A percentile compares a stretch with the other conserved stretches of the same genome.
These are phyloP conservation scores for Lycia hirtaria DNA, from an alignment of 2,888 invertebrate species.

Conservation along the genomic window DNA sequence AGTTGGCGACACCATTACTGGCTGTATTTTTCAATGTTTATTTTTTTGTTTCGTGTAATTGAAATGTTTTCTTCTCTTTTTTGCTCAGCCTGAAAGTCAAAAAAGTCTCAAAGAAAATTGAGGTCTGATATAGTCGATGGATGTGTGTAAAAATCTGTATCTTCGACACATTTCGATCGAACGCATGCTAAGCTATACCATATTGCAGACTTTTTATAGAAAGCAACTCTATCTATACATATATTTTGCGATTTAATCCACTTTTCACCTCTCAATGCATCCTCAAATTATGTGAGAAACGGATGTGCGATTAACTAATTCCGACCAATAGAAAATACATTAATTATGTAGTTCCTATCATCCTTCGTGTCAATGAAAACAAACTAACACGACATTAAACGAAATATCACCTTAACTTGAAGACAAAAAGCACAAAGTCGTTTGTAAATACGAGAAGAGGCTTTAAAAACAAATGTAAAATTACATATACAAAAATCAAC, in stretches of 20 bases:
- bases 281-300: constrained; percentile 26
- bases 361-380: constrained; percentile 39
- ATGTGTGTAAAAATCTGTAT: too few relatives aligned
- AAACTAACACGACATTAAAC: not conserved
- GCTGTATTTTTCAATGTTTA: too few relatives aligned
- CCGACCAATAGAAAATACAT: constrained; percentile 27
- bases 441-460: constrained; percentile 6
- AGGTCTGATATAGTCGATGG: too few relatives aligned
- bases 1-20: too few relatives aligned
- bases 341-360: constrained; percentile 33
- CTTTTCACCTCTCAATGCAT: constrained; percentile 8
- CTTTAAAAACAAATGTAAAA: constrained; percentile 26
- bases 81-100: too few relatives aligned
- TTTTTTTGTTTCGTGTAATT: too few relatives aligned
- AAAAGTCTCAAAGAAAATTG: too few relatives aligned
- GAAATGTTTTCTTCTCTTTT: too few relatives aligned
- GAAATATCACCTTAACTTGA: constrained; percentile 13
- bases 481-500: not conserved
- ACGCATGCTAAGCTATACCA: too few relatives aligned
- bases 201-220: too few relatives aligned
- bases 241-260: constrained; percentile 16
- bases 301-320: constrained; percentile 26
- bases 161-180: too few relatives aligned
- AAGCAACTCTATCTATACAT: too few relatives aligned
- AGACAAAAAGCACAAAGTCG: constrained; percentile 1